phyloP scores from a whole-genome alignment of 2,113 vertebrate genomes.

The Bujurquina vittata region DNA sequence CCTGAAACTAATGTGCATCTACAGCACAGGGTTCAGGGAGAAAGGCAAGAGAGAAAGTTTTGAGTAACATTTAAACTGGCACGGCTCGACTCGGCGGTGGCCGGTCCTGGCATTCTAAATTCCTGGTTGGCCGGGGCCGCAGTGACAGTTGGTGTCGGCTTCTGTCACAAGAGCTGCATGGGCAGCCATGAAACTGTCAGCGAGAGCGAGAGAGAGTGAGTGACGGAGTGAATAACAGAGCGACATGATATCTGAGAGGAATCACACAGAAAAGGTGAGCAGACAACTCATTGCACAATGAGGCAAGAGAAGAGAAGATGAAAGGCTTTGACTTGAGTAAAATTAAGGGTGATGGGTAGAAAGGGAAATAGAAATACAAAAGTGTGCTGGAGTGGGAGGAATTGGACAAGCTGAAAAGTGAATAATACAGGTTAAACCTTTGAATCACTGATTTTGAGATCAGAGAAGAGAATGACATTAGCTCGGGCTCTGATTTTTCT shows the following conservation, averaged over 20 bases:
- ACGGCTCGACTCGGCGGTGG: constrained; percentile 18
- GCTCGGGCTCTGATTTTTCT: constrained; percentile 11
- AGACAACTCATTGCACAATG: constrained; percentile 58
- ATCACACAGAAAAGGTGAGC: constrained; percentile 49
- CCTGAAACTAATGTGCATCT: neutral
- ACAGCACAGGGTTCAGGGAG: neutral
- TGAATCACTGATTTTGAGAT: constrained; percentile 60
- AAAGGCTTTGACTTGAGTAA: constrained; percentile 58
- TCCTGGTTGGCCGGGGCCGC: constrained; percentile 19
- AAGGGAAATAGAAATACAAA: constrained; percentile 58
- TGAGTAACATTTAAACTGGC: constrained; percentile 46
- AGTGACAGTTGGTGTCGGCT: constrained; percentile 62
- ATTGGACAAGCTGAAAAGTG: constrained; percentile 52
- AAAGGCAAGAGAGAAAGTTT: neutral
- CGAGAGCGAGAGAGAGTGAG: neutral
- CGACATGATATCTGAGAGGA: constrained; percentile 44
- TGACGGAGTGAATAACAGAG: constrained; percentile 25
- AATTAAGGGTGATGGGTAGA: constrained; percentile 58
- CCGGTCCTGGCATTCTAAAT: constrained; percentile 21
- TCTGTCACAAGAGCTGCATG: constrained; percentile 42
- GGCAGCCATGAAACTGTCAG: constrained; percentile 35
- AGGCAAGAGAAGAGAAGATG: constrained; percentile 51
- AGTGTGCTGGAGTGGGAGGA: constrained; percentile 51
- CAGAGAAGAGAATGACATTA: constrained; percentile 49
- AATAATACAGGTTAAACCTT: constrained; percentile 56